Conservation (phyloP, 2,113 vertebrate species). For the Psittacus erithacus region DNA sequence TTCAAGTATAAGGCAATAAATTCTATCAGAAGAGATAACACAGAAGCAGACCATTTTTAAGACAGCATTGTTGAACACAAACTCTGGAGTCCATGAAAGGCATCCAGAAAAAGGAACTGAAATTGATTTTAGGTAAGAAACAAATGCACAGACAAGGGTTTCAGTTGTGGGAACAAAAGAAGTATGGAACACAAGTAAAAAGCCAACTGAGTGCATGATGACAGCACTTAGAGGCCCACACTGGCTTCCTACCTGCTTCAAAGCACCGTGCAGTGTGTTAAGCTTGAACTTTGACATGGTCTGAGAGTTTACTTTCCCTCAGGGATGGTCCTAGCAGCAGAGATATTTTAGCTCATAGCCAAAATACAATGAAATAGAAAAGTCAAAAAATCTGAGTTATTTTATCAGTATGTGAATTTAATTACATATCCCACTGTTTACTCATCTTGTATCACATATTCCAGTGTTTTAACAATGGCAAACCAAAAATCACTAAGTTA, state of each 20-base stretch:
- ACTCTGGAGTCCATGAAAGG: background rate
- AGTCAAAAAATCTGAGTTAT: background rate
- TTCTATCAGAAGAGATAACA: background rate
- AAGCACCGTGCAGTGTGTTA: background rate
- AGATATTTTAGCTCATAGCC: background rate
- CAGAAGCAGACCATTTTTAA: background rate
- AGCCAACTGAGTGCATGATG: background rate
- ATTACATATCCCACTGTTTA: background rate
- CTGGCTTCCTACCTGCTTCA: background rate
- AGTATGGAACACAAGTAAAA: background rate
- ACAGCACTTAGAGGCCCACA: background rate
- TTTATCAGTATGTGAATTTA: background rate
- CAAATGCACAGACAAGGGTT: background rate
- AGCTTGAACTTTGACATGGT: slow-evolving; percentile 25
- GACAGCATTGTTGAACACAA: background rate
- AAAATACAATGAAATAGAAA: background rate
- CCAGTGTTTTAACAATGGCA: background rate
- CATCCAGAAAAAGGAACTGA: background rate
- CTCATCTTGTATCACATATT: background rate
- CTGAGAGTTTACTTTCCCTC: background rate
- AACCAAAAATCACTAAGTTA: background rate
- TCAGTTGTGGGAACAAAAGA: background rate
- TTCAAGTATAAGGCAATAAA: background rate
- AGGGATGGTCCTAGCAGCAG: background rate
- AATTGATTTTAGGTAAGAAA: background rate